These are phyloP conservation scores for Calyptomena viridis DNA, from an alignment of 2,113 vertebrate species.

Conservation along the genomic window DNA sequence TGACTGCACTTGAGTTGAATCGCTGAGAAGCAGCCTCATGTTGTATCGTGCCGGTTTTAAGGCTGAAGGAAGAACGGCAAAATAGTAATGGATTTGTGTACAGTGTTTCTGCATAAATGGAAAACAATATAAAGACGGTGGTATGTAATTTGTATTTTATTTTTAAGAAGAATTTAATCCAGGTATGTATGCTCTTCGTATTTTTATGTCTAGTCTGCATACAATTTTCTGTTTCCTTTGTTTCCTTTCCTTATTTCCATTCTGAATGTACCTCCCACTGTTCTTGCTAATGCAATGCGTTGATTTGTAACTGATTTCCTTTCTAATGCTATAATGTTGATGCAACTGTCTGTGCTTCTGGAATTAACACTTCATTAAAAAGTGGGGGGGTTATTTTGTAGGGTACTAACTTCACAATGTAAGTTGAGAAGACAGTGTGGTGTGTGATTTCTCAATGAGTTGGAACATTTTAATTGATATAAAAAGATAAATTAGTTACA, in stretches of 20 bases:
- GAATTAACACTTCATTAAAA: slow-evolving; percentile 46
- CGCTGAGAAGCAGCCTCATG: slow-evolving; percentile 60
- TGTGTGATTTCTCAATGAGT: background rate
- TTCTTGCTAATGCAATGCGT: slow-evolving; percentile 16
- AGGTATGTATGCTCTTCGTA: slow-evolving; percentile 75
- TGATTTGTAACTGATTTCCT: slow-evolving; percentile 27
- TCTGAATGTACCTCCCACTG: slow-evolving; percentile 32
- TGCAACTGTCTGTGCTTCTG: background rate
- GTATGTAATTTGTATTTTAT: slow-evolving; percentile 67
- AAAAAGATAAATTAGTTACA: background rate
- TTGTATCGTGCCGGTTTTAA: slow-evolving; percentile 44
- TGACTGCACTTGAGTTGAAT: slow-evolving; percentile 70
- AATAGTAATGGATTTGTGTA: slow-evolving; percentile 47
- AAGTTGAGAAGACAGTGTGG: background rate
- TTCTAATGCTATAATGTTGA: background rate
- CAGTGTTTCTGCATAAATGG: slow-evolving; percentile 44
- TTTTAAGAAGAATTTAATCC: slow-evolving; percentile 70
- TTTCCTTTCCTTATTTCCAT: slow-evolving; percentile 51
- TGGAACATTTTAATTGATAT: background rate
- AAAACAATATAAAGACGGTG: slow-evolving; percentile 55
- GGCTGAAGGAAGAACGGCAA: slow-evolving; percentile 52
- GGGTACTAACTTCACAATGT: background rate
- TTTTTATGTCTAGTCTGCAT: background rate
- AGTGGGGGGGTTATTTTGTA: background rate
- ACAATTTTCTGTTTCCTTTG: slow-evolving; percentile 39